phyloP scores from a whole-genome alignment of 2,113 vertebrate species.

The Myotis brandtii region DNA sequence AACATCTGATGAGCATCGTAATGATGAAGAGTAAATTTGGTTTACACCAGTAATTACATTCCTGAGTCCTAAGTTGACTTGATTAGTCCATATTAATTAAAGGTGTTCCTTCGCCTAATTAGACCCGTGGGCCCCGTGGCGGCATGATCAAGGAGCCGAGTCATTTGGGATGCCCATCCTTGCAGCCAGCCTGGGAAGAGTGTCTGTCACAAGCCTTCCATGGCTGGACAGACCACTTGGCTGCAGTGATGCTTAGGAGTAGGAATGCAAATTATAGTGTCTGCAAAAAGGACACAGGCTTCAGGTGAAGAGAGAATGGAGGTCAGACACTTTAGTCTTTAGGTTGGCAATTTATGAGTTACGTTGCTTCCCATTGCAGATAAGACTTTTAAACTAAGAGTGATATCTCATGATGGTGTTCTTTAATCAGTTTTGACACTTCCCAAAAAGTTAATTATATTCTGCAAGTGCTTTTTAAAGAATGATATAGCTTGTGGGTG shows the following conservation, averaged over 20 bases:
- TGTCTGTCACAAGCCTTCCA: constrained; percentile 31
- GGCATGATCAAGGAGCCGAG: constrained; percentile 5
- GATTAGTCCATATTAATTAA: constrained; percentile 71
- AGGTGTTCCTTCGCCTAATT: constrained; percentile 70
- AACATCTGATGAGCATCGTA: background rate
- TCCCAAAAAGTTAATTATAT: constrained; percentile 61
- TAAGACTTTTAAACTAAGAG: background rate
- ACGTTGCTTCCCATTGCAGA: background rate
- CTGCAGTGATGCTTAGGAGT: background rate
- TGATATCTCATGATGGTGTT: constrained; percentile 26
- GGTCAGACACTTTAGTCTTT: background rate
- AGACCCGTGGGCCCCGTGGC: background rate
- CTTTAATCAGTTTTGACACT: constrained; percentile 44
- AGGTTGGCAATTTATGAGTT: background rate
- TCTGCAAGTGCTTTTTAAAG: constrained; percentile 48
- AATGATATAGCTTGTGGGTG: background rate
- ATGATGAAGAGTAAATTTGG: constrained; percentile 44
- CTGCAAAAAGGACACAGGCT: background rate
- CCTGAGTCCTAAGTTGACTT: constrained; percentile 50
- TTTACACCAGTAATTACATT: constrained; percentile 27
- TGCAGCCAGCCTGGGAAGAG: background rate
- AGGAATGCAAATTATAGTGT: constrained; percentile 32
- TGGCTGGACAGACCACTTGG: background rate
- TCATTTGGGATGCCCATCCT: constrained; percentile 32
- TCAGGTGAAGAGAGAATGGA: background rate